Conservation (phyloP, 2,888 invertebrate genomes). For the Acronicta leporina region DNA sequence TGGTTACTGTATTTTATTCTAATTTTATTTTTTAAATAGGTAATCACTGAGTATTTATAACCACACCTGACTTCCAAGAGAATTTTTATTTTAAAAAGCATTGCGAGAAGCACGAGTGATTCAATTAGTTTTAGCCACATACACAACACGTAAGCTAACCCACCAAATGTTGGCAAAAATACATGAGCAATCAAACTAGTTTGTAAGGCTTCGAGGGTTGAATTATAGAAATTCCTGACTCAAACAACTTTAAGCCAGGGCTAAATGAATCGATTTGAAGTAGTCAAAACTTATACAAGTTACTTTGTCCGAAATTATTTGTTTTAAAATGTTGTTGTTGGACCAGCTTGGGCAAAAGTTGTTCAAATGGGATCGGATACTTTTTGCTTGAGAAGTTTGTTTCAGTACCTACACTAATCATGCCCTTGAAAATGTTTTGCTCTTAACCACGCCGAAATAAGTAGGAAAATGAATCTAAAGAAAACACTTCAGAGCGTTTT, state of each 20-base stretch:
- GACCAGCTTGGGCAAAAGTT: conserved; percentile 15
- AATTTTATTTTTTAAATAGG: too few species aligned
- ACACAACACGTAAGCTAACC: conserved; percentile 31
- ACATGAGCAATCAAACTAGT: conserved; percentile 53
- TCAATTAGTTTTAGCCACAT: conserved; percentile 36
- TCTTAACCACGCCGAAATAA: too few species aligned
- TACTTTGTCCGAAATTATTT: conserved; percentile 31
- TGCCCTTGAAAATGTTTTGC: background rate
- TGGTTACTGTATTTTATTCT: too few species aligned
- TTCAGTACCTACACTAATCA: background rate
- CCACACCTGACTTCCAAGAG: background rate
- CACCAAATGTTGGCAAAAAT: conserved; percentile 32
- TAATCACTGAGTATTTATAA: too few species aligned
- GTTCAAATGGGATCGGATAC: background rate
- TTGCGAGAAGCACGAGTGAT: conserved; percentile 25
- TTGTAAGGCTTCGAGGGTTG: conserved; percentile 31
- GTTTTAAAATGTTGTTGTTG: conserved; percentile 31
- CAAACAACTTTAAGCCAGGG: conserved; percentile 30
- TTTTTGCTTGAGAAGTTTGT: conserved; percentile 12
- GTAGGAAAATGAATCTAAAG: too few species aligned
- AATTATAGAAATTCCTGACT: conserved; percentile 50
- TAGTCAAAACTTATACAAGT: conserved; percentile 40
- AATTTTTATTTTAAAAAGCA: conserved; percentile 33
- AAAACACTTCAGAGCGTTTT: too few species aligned
- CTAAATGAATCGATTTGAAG: conserved; percentile 44